Conservation (phyloP, 2,888 invertebrate genomes). For the Apoderus coryli region DNA sequence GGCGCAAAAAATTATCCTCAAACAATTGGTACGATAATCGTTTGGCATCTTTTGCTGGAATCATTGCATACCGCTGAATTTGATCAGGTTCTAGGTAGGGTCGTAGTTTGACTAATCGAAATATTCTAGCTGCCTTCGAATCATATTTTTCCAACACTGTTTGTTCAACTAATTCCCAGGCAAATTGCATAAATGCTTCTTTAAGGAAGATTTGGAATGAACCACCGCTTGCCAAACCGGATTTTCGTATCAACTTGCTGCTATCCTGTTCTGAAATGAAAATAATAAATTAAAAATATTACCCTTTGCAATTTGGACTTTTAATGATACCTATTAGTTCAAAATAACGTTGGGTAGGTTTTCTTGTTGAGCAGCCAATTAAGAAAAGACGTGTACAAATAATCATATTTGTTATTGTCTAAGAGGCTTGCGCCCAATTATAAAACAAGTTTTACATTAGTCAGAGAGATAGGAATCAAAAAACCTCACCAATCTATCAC, state of each 20-base stretch:
- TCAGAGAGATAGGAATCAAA: too few species aligned
- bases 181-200: conserved; percentile 52
- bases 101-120: conserved; percentile 66
- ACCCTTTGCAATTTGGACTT: too few species aligned
- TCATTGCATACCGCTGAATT: conserved; percentile 79
- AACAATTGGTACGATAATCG: conserved; percentile 71
- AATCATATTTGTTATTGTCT: too few species aligned
- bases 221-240: conserved; percentile 73
- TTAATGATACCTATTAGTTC: too few species aligned
- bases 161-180: conserved; percentile 63
- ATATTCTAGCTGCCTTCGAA: conserved; percentile 71
- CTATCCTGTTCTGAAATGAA: conserved; percentile 55
- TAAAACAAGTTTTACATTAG: too few species aligned
- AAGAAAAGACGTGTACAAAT: too few species aligned
- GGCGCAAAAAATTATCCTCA: conserved; percentile 59
- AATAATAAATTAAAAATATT: too few species aligned
- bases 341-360: too few species aligned
- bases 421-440: too few species aligned
- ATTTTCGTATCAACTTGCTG: conserved; percentile 55
- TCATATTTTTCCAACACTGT: conserved; percentile 76
- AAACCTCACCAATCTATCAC: too few species aligned
- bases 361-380: too few species aligned
- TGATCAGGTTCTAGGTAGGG: conserved; percentile 83
- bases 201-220: conserved; percentile 63
- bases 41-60: conserved; percentile 87